Percentiles rank a stretch among this genome's conserved stretches.
These are phyloP conservation scores for Mormyrops attenuatus DNA, from an alignment of 2,797 vertebrate genomes.

Conservation along the genomic window DNA sequence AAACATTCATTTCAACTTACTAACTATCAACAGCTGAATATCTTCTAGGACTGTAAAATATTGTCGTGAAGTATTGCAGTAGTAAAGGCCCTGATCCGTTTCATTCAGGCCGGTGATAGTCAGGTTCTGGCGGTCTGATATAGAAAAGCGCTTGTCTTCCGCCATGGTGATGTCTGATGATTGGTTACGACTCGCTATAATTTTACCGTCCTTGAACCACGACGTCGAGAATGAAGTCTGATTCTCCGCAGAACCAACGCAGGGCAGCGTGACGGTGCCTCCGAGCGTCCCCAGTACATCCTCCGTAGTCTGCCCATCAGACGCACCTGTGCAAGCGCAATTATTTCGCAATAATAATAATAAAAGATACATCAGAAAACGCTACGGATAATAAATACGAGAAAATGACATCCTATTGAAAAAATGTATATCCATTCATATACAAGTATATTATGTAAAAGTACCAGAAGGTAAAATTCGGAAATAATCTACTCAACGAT, in stretches of 20 bases:
- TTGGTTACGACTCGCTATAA: not conserved
- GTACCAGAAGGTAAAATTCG: not conserved
- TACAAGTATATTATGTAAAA: not conserved
- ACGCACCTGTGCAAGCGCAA: not conserved
- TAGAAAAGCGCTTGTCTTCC: conserved; percentile 37
- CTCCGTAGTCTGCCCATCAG: conserved; percentile 40
- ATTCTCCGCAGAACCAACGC: conserved; percentile 46
- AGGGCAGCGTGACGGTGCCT: conserved; percentile 54
- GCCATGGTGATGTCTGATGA: not conserved
- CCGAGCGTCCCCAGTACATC: conserved; percentile 40
- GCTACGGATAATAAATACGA: not conserved
- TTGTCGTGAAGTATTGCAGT: conserved; percentile 57
- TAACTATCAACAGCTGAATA: conserved; percentile 59
- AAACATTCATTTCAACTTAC: conserved; percentile 58
- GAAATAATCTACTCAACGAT: not conserved
- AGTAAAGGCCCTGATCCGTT: conserved; percentile 70
- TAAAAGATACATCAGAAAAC: not conserved
- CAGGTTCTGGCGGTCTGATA: conserved; percentile 61
- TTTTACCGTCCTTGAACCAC: conserved; percentile 61
- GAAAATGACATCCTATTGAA: not conserved
- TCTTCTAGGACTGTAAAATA: conserved; percentile 21
- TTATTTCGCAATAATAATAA: not conserved
- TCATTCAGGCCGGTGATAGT: conserved; percentile 46
- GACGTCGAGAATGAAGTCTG: conserved; percentile 39
- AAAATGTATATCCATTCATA: not conserved